These are phyloP conservation scores for Nephila pilipes DNA, from an alignment of 1,140 invertebrate species.

Conservation along the genomic window DNA sequence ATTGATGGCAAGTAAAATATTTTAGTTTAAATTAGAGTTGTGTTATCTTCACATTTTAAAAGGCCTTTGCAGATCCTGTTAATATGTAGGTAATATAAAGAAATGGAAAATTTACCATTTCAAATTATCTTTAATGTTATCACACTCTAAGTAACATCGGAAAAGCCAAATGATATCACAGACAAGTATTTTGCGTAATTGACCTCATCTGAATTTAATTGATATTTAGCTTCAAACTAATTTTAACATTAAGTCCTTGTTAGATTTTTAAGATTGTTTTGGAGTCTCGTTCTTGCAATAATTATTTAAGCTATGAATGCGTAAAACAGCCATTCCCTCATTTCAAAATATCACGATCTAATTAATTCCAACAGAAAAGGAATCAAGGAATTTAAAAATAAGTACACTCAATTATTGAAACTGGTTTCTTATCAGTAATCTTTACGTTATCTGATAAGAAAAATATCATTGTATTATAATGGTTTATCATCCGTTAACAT, in stretches of 20 bases:
- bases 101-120: neutral
- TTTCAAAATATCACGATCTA: neutral
- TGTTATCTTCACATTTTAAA: neutral
- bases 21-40: neutral
- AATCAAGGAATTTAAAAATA: neutral
- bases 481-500: too few relatives aligned
- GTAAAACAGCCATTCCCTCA: neutral
- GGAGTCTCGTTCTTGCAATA: neutral
- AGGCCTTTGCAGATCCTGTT: neutral
- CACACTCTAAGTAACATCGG: neutral
- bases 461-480: too few relatives aligned
- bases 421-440: neutral
- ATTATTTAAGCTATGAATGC: neutral
- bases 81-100: neutral
- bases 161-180: constrained; percentile 5
- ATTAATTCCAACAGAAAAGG: neutral
- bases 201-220: neutral
- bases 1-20: neutral
- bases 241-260: neutral
- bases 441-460: too few relatives aligned
- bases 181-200: constrained; percentile 35
- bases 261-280: neutral
- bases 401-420: neutral
- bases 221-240: neutral
- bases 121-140: neutral